Base-by-base conservation (phyloP, 1,140 invertebrate species). In the Elymnias hypermnestra region DNA sequence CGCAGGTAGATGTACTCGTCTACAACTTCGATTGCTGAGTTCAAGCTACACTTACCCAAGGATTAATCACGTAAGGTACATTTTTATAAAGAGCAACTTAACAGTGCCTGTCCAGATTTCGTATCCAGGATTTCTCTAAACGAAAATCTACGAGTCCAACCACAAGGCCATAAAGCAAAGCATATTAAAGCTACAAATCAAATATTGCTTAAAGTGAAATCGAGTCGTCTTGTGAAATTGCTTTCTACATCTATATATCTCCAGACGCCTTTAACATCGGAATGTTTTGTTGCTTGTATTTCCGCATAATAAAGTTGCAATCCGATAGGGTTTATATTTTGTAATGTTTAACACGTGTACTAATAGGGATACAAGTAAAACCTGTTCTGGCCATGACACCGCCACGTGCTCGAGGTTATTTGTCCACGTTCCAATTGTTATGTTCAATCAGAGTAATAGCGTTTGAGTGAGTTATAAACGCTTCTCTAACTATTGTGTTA, bases 361-460 rank as follows among this genome's bases (percentile, higher is more conserved):
- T 38, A 38, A 49, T 56, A 52, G 48, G 22, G 38, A 47, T 50
- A 37, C 31, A 28, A 28, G 25, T 38, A 10, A 46, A 62, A 57
- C 55, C 48, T 26, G 54, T 57, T 57, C 37, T 14, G 33, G 21
- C 39, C 54, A 62, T 55, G 50, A 40, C 42, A 38, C 18, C 15
- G 48, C 54, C 58, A 62, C 54, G 58, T 62, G 54, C 44, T 41
- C 22, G 17, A 51, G 31, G 43, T 51, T 53, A 45, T 49, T 55
- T 56, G 41, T 53, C 37, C 37, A 53, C 42, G 53, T 50, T 50
- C 42, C 33, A 53, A 57, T 53, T 61, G 49, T 46, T 52, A 43
- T 39, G 25, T 52, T 46, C 45, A 60, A 60, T 60, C 49, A 49
- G 56, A 39, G 46, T 58, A 54, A 58, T 57, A 46, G 46, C 31